A percentile compares a stretch with the other conserved stretches of the same genome.
phyloP scores from a whole-genome alignment of 2,113 vertebrate genomes.

The Circaetus gallicus region DNA sequence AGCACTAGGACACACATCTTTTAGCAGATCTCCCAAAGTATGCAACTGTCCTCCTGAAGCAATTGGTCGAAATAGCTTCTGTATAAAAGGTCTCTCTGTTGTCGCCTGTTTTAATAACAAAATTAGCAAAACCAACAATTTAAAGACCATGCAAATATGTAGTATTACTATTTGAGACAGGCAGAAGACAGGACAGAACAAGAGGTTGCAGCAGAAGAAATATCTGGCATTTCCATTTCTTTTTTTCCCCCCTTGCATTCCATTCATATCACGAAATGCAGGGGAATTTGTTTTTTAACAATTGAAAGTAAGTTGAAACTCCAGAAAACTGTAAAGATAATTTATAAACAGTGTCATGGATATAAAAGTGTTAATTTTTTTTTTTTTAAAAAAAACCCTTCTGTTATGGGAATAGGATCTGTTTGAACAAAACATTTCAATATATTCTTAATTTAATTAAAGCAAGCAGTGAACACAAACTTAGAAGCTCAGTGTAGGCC shows the following conservation, averaged over 20 bases:
- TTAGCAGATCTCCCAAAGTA: slow-evolving; percentile 90
- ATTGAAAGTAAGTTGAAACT: not conserved
- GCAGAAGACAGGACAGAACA: not conserved
- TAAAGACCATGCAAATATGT: not conserved
- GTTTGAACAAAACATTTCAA: not conserved
- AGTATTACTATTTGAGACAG: not conserved
- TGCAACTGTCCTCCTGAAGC: slow-evolving; percentile 84
- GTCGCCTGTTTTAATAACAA: slow-evolving; percentile 76
- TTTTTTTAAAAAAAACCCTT: not conserved
- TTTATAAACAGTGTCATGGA: not conserved
- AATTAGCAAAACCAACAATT: not conserved
- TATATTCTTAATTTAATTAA: not conserved
- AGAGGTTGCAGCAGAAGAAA: not conserved
- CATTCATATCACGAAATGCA: not conserved
- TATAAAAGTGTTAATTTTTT: not conserved
- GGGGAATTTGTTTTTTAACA: not conserved
- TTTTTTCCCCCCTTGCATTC: not conserved
- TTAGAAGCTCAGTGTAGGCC: not conserved
- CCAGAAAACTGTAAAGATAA: not conserved
- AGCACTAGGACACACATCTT: slow-evolving; percentile 86
- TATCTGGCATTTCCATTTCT: not conserved
- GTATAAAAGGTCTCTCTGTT: slow-evolving; percentile 91
- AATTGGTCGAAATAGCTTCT: slow-evolving; percentile 92
- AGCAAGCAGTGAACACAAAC: not conserved
- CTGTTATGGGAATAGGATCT: not conserved